phyloP scores from a whole-genome alignment of 2,797 vertebrate genomes.

The Sebastes iracundus region DNA sequence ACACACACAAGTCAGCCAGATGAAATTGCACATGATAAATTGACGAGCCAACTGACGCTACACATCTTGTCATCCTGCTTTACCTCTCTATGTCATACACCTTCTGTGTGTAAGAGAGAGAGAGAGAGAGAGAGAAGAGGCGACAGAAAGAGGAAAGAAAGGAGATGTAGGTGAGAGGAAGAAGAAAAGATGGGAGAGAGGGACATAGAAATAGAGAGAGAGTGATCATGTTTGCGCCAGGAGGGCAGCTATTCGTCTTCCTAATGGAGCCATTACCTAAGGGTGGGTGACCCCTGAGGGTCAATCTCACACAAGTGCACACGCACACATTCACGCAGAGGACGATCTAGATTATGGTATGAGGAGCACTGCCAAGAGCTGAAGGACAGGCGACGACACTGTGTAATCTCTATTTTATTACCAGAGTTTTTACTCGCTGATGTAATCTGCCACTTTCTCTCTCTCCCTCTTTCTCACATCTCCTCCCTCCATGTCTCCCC shows the following conservation, averaged over 20 bases:
- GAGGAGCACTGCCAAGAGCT: conserved; percentile 44
- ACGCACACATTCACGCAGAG: conserved; percentile 5
- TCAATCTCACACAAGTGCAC: conserved; percentile 31
- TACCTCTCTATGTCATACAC: conserved; percentile 35
- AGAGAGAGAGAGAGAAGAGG: background rate
- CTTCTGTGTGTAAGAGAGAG: background rate
- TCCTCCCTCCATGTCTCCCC: background rate
- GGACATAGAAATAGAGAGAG: conserved; percentile 18
- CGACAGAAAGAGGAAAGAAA: background rate
- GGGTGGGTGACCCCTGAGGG: conserved; percentile 54
- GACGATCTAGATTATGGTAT: conserved; percentile 31
- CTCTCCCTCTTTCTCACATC: background rate
- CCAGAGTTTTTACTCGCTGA: conserved; percentile 3
- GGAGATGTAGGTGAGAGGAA: conserved; percentile 8
- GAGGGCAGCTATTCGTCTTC: conserved; percentile 66
- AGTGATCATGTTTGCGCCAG: conserved; percentile 38
- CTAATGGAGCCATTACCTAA: conserved; percentile 76
- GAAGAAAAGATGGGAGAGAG: background rate
- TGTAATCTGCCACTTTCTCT: background rate
- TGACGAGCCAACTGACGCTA: conserved; percentile 42
- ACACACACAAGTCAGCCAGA: conserved; percentile 33
- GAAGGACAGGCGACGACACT: conserved; percentile 29
- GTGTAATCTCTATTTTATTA: conserved; percentile 50
- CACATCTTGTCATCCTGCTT: conserved; percentile 24
- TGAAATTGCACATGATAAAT: conserved; percentile 64